Evolutionary conservation across 2,113 vertebrate species (phyloP).

Genomic region (Corvus moneduloides): DNA sequence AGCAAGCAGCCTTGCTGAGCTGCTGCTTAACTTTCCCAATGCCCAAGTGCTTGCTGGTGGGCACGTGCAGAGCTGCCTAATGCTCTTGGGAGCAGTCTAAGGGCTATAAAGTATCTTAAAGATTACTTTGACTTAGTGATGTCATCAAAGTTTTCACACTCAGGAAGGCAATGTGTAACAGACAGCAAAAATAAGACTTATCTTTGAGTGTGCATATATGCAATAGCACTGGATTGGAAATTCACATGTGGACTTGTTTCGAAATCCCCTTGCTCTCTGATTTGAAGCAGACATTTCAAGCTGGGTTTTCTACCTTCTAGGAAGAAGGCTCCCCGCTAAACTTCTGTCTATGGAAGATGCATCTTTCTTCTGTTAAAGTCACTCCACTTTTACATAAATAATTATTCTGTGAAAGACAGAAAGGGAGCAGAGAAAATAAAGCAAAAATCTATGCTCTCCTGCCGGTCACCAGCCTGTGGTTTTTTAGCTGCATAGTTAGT

Average conservation of each 20-base stretch:
- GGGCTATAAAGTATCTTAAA: background rate
- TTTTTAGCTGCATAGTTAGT: background rate
- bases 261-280: background rate
- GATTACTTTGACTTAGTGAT: background rate
- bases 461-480: background rate
- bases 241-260: background rate
- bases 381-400: background rate
- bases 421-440: background rate
- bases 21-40: background rate
- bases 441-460: background rate
- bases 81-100: background rate
- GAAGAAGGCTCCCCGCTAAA: background rate
- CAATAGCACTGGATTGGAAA: background rate
- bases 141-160: background rate
- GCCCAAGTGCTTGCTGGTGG: background rate
- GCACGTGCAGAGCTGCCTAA: background rate
- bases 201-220: fast-evolving
- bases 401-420: background rate
- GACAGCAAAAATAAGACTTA: background rate
- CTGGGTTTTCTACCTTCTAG: background rate
- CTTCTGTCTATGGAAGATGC: background rate
- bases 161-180: background rate
- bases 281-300: background rate
- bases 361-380: background rate
- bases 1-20: background rate